phyloP scores from a whole-genome alignment of 2,113 vertebrate genomes.

The Eulacestoma nigropectus region DNA sequence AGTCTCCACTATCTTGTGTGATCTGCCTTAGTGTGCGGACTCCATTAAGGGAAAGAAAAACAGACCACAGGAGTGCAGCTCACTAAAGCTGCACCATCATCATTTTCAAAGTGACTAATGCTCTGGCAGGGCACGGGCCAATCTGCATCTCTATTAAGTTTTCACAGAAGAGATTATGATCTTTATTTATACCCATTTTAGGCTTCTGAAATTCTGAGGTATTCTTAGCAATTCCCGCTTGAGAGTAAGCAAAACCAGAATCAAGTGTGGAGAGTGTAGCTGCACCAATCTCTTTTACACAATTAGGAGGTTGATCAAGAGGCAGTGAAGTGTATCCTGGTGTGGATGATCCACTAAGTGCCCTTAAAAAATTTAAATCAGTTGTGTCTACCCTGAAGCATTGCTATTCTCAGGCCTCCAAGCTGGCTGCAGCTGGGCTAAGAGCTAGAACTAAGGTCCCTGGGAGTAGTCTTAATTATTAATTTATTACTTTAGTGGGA shows the following conservation, averaged over 20 bases:
- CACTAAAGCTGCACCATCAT: background rate
- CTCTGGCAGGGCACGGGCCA: background rate
- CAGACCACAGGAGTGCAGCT: background rate
- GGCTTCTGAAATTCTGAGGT: background rate
- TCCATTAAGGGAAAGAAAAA: background rate
- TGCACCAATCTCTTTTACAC: background rate
- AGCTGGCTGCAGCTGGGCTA: background rate
- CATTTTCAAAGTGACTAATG: background rate
- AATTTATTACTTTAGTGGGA: background rate
- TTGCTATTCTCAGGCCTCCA: background rate
- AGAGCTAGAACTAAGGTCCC: background rate
- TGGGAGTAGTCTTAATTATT: background rate
- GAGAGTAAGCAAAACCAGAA: background rate
- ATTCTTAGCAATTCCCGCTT: background rate
- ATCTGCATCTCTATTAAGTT: background rate
- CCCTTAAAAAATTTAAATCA: background rate
- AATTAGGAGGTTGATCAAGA: background rate
- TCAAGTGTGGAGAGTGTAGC: background rate
- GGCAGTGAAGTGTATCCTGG: background rate
- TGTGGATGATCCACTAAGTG: background rate
- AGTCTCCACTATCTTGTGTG: background rate
- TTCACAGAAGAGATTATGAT: background rate
- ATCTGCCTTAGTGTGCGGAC: background rate
- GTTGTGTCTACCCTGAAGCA: background rate
- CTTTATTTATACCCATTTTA: background rate